phyloP scores from a whole-genome alignment of 2,888 invertebrate species.

The Tortrix viridana region DNA sequence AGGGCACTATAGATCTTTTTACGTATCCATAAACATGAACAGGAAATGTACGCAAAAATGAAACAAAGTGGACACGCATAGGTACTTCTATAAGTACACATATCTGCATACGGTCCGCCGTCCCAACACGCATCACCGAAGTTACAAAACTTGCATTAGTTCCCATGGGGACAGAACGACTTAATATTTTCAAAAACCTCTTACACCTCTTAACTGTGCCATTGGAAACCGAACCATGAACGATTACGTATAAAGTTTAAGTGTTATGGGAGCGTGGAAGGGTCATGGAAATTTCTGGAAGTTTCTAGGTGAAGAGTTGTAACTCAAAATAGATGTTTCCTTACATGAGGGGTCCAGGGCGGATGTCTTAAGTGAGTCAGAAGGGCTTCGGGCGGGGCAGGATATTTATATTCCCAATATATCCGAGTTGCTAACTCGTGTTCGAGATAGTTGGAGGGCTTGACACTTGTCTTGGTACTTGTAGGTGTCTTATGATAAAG shows the following conservation, averaged over 20 bases:
- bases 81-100: slow-evolving; percentile 22
- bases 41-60: neutral
- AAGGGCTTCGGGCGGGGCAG: slow-evolving; percentile 66
- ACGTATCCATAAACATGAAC: no score
- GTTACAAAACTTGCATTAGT: slow-evolving; percentile 45
- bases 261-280: neutral
- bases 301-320: slow-evolving; percentile 39
- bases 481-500: slow-evolving; percentile 1
- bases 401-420: slow-evolving; percentile 80
- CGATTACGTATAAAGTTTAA: neutral
- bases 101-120: slow-evolving; percentile 49
- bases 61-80: slow-evolving; percentile 20
- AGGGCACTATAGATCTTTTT: no score
- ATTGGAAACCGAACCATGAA: neutral
- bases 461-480: slow-evolving; percentile 21
- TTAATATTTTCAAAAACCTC: slow-evolving; percentile 4
- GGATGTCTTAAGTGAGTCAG: slow-evolving; percentile 76
- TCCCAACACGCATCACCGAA: slow-evolving; percentile 40
- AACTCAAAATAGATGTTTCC: slow-evolving; percentile 57
- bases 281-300: slow-evolving; percentile 1
- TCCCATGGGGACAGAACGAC: slow-evolving; percentile 53
- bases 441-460: slow-evolving; percentile 31
- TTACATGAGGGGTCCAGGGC: slow-evolving; percentile 58
- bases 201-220: neutral
- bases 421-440: slow-evolving; percentile 60